phyloP scores from a whole-genome alignment of 2,888 invertebrate species.

The Monoplex corrugatus region DNA sequence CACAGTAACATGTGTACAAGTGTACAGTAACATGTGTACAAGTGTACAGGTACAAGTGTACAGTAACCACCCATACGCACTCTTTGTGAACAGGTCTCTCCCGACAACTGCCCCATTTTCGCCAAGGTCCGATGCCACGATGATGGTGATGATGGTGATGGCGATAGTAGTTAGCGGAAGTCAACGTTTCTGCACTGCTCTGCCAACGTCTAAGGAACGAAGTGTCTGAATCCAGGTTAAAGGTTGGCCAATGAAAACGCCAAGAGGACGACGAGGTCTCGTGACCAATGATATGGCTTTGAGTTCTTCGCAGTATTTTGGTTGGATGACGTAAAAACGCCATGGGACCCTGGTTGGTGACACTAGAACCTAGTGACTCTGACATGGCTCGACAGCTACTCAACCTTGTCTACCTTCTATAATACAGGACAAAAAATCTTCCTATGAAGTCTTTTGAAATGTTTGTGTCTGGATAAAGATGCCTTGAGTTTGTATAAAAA shows the following conservation, averaged over 20 bases:
- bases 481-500: no score
- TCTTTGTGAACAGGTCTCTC: not conserved
- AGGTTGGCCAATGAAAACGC: no score
- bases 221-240: no score
- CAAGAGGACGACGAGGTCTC: not conserved
- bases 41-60: no score
- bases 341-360: not conserved
- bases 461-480: no score
- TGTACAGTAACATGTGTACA: no score
- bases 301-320: conserved; percentile 26
- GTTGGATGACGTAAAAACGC: conserved; percentile 24
- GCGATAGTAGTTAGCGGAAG: not conserved
- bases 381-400: no score
- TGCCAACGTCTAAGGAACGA: not conserved
- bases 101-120: not conserved
- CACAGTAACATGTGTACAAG: no score
- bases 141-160: conserved; percentile 10
- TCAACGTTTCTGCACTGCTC: not conserved
- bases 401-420: no score
- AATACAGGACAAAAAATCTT: no score
- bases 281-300: not conserved
- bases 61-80: no score
- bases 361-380: not conserved
- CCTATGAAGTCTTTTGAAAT: no score
- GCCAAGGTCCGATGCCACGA: not conserved